Conservation (phyloP, 2,888 invertebrate species). For the Eupsilia transversa region DNA sequence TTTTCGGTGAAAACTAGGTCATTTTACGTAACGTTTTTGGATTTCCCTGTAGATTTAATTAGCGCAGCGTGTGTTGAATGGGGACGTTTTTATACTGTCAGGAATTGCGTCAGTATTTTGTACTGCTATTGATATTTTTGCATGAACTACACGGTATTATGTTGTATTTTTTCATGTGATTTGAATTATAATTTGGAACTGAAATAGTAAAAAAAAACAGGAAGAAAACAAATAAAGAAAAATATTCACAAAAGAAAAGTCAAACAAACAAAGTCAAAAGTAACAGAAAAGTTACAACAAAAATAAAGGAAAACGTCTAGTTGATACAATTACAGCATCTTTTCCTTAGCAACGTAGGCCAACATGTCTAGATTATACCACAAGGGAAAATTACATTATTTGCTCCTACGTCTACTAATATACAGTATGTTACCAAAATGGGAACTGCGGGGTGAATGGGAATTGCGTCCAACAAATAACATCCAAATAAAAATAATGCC, state of each 20-base stretch:
- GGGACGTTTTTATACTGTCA: background rate
- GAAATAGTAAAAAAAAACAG: no score
- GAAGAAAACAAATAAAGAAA: no score
- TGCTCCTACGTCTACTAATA: background rate
- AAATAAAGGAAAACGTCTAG: background rate
- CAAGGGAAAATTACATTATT: slow-evolving; percentile 11
- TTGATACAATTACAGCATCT: background rate
- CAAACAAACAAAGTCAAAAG: background rate
- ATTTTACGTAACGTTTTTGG: background rate
- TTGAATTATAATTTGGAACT: background rate
- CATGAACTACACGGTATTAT: background rate
- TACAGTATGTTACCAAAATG: background rate
- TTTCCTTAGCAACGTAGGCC: slow-evolving; percentile 5
- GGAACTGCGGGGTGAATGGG: no score
- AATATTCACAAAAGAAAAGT: no score
- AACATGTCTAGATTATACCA: slow-evolving; percentile 13
- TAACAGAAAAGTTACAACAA: background rate
- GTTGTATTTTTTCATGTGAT: background rate
- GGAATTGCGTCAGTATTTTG: background rate
- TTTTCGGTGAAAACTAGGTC: background rate
- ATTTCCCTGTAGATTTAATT: background rate
- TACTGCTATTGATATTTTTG: background rate
- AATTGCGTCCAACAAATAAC: no score
- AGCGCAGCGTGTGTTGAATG: background rate
- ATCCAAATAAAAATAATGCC: no score